Base-by-base conservation (phyloP, 2,888 invertebrate species). In the Hirtodrosophila alboralis region DNA sequence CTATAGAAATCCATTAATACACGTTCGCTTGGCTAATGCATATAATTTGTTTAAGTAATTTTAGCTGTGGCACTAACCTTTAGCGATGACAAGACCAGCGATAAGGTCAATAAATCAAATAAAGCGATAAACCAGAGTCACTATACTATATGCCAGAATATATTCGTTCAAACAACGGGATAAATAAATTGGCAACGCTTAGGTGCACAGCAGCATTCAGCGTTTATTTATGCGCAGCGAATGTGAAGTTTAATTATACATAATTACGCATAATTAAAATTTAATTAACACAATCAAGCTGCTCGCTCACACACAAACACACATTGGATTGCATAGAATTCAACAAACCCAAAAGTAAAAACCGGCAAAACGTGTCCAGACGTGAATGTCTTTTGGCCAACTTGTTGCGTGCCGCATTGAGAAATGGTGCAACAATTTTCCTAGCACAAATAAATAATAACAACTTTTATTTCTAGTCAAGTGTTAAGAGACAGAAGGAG, bases 201-300 rank as follows among this genome's bases (percentile, higher is more conserved):
- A 33, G 66, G 58, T 57, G 63, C 62, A 61, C 57, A 58, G 64
- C 73, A 65, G 64, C 73, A 65, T 72, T 56, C 60, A 31, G 73
- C 62, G 40, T 48, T 67, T 60, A 66, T 47, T 67, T 66, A 60
- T 66, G 66, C 68, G 61, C 68, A 60, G 48, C 60, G 49, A 53
- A 41, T 48, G n/a, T n/a, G 36, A 54, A 67, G 58, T 62, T 63
- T 80, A 80, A 86, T 80, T 85, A 76, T 61, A 84, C 68, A 71
- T 76, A 80, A 80, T 80, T 84, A 65, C 67, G 62, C 49, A 61
- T 74, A 80, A 86, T 80, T 80, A 74, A 86, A 76, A 71, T 76
- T 81, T 80, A 80, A 86, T 84, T 86, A 80, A 80, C 74, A 84
- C 84, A 80, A 77, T 85, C 76, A 76, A 84, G 60, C 41, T 65